phyloP scores from a whole-genome alignment of 2,888 invertebrate species.

The Biston betularia region DNA sequence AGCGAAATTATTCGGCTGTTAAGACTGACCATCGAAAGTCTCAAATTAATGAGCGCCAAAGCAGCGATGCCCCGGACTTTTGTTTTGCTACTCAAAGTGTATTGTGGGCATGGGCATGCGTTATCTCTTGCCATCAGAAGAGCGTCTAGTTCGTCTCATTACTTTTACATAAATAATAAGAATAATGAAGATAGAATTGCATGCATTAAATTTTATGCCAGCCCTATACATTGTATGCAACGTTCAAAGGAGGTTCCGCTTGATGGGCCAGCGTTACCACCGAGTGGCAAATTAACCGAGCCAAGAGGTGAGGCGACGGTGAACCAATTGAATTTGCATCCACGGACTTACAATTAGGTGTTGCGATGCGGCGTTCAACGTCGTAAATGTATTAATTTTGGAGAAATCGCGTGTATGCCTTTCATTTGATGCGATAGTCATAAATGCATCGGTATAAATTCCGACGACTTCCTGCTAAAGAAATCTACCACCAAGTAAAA shows the following conservation, averaged over 20 bases:
- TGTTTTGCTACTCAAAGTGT: too few species aligned
- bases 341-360: conserved; percentile 58
- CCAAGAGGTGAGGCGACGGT: conserved; percentile 42
- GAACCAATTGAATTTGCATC: conserved; percentile 59
- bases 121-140: too few species aligned
- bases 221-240: conserved; percentile 11
- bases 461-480: too few species aligned
- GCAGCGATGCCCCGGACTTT: too few species aligned
- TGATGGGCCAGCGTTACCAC: conserved; percentile 33
- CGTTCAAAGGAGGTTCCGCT: conserved; percentile 25
- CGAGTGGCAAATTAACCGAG: conserved; percentile 44
- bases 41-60: too few species aligned
- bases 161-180: too few species aligned
- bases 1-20: too few species aligned
- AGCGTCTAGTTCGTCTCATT: too few species aligned
- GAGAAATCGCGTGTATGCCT: conserved; percentile 16
- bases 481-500: too few species aligned
- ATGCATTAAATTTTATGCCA: not conserved
- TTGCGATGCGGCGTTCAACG: conserved; percentile 47
- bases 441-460: too few species aligned
- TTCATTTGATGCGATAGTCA: not conserved
- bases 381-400: conserved; percentile 53
- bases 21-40: too few species aligned
- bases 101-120: too few species aligned
- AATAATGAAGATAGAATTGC: not conserved